Base-by-base conservation (phyloP, 2,888 invertebrate species). In the Priocnemis perturbator region DNA sequence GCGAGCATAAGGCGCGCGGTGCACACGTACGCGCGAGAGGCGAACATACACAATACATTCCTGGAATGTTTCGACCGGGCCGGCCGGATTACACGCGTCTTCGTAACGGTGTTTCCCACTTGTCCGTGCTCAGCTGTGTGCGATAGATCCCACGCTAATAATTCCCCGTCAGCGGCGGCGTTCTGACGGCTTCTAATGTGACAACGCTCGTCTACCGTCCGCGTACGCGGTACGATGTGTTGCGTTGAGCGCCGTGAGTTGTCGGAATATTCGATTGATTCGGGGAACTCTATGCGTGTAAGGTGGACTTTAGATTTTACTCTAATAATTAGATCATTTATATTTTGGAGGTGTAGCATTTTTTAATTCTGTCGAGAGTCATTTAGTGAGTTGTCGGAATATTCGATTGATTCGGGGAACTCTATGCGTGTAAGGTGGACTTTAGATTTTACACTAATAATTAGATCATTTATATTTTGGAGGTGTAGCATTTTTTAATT, bases 111-210 rank as follows among this genome's bases (percentile, higher is more conserved):
- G 84, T 79, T 81, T 79, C 75, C 72, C 73, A 75, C 76, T 73
- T 74, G 78, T 48, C 15, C 15, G 5, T 23, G 21, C 58, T 47
- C 57, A 59, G 67, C 69, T 74, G 69, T 73, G 77, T 73, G 77
- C 72, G 74, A 81, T 81, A 83, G 81, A 84, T 86, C 86, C 85
- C 87, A 87, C 87, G 84, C 83, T 85, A 85, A 87, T 85, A 83
- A 86, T 85, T 84, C 78, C 76, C 78, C 73, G 67, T 57, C 67
- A 78, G 76, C 79, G 76, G 76, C 76, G 73, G 72, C 82, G 76
- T 76, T 64, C 52, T 60, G 72, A 77, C 66, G 75, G 64, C 76
- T 37, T 37, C 77, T 74, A 77, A 81, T 74, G 76, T 66, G 78
- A 78, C 81, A 71, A 60, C 65, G 57, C 65, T 47, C 61, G 7